Percentiles rank a stretch among this genome's conserved stretches.
Conservation (phyloP, 2,797 vertebrate species). For the Danio aesculapii region DNA sequence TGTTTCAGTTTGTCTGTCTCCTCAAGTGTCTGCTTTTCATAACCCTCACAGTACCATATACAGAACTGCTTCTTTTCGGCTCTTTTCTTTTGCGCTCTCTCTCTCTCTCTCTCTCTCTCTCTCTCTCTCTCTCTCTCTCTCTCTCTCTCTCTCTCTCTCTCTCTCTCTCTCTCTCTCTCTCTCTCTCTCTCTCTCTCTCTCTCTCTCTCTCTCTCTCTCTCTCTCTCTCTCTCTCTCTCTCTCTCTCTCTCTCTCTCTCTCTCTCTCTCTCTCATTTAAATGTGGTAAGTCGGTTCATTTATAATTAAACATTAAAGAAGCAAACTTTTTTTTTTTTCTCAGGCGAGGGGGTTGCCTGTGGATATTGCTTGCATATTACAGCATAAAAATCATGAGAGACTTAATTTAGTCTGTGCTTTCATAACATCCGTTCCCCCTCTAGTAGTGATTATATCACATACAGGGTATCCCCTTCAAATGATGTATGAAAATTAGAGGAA, state of each 20-base stretch:
- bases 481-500: slow-evolving; percentile 46
- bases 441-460: slow-evolving; percentile 68
- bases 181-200: too few relatives aligned
- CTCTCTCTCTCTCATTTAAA: slow-evolving; percentile 55
- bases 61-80: slow-evolving; percentile 10
- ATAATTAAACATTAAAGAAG: slow-evolving; percentile 83
- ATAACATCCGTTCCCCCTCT: slow-evolving; percentile 53
- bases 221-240: too few relatives aligned
- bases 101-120: too few relatives aligned
- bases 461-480: slow-evolving; percentile 49
- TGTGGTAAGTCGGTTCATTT: slow-evolving; percentile 79
- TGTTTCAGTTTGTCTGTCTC: slow-evolving; percentile 36
- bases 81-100: too few relatives aligned
- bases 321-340: slow-evolving; percentile 63
- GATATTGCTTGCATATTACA: slow-evolving; percentile 81
- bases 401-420: slow-evolving; percentile 73
- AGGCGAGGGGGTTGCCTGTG: slow-evolving; percentile 73
- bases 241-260: too few relatives aligned
- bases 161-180: slow-evolving; percentile 42
- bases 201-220: too few relatives aligned
- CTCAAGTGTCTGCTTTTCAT: slow-evolving; percentile 50
- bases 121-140: too few relatives aligned
- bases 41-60: slow-evolving; percentile 22
- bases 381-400: slow-evolving; percentile 63
- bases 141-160: too few relatives aligned